A percentile compares a stretch with the other conserved stretches of the same genome.
Conservation (phyloP, 2,113 vertebrate species). For the Argyrosomus japonicus region DNA sequence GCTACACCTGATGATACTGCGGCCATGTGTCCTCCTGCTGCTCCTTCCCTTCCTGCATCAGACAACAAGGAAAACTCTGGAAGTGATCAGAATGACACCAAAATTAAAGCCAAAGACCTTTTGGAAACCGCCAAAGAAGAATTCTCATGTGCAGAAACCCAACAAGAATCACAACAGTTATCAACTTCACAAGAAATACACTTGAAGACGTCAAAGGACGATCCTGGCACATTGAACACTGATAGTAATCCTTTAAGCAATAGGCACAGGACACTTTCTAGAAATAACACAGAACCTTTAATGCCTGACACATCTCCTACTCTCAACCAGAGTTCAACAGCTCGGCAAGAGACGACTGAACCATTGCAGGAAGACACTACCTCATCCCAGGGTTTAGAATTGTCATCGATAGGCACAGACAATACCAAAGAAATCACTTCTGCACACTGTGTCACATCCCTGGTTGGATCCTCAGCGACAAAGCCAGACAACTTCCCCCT, state of each 20-base stretch:
- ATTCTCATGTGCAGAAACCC: background rate
- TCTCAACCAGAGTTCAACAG: background rate
- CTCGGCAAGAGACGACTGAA: background rate
- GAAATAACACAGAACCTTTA: background rate
- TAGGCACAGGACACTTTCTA: background rate
- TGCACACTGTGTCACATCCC: background rate
- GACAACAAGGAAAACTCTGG: background rate
- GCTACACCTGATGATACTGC: background rate
- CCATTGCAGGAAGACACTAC: background rate
- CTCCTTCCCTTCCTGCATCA: background rate
- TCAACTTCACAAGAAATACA: constrained; percentile 14
- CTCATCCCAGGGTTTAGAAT: background rate
- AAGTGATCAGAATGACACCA: constrained; percentile 8
- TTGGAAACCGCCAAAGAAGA: constrained; percentile 2
- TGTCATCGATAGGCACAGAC: background rate
- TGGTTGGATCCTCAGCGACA: background rate
- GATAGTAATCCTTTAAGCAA: constrained; percentile 6
- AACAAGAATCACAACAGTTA: constrained; percentile 6
- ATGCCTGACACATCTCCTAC: background rate
- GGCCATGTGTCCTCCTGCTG: background rate
- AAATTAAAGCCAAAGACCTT: background rate
- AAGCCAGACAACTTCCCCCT: background rate
- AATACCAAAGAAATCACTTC: background rate
- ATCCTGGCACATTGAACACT: background rate
- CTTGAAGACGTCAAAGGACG: background rate